These are phyloP conservation scores for Pyxicephalus adspersus DNA, from an alignment of 2,113 vertebrate genomes.

Conservation along the genomic window DNA sequence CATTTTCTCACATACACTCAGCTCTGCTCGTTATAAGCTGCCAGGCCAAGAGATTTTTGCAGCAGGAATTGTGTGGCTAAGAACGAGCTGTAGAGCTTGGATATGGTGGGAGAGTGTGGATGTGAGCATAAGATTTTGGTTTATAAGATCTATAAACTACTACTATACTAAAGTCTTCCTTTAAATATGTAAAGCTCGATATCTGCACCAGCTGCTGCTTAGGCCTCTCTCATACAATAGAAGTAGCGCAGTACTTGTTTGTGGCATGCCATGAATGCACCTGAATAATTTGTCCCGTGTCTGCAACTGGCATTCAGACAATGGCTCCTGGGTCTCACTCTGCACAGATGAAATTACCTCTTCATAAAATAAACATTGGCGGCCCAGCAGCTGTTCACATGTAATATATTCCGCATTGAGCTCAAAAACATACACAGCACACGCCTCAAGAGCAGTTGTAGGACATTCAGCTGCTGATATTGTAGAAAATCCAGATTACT, in stretches of 20 bases:
- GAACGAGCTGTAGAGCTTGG: too few relatives aligned
- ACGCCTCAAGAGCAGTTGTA: not conserved
- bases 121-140: too few relatives aligned
- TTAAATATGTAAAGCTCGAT: too few relatives aligned
- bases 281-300: conserved; percentile 1
- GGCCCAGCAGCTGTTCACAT: conserved; percentile 4
- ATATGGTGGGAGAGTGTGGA: too few relatives aligned
- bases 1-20: too few relatives aligned
- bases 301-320: not conserved
- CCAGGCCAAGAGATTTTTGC: too few relatives aligned
- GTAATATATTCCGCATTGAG: not conserved
- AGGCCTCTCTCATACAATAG: not conserved
- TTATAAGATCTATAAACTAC: too few relatives aligned
- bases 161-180: too few relatives aligned
- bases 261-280: not conserved
- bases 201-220: not conserved
- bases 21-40: too few relatives aligned
- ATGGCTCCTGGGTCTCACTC: conserved; percentile 12
- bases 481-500: too few relatives aligned
- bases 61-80: too few relatives aligned
- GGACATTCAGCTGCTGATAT: too few relatives aligned
- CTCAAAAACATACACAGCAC: not conserved
- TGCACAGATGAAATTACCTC: conserved; percentile 5
- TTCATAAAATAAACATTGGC: conserved; percentile 31
- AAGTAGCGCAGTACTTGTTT: not conserved